These are phyloP conservation scores for Pegea sp. DNA, from an alignment of 23 tunicate species.

Conservation along the genomic window DNA sequence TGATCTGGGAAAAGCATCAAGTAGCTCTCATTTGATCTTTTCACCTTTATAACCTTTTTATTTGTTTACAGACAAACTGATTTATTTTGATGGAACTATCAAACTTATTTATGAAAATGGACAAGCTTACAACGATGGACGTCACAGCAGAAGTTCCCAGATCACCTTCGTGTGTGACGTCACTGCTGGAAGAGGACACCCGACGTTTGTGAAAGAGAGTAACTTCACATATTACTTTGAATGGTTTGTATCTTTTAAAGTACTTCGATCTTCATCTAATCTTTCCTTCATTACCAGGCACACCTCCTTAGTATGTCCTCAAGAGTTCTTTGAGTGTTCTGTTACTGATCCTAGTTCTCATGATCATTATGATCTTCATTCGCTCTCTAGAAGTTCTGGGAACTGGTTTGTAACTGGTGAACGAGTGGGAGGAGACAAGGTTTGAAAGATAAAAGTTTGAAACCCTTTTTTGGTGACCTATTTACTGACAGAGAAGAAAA, in stretches of 20 bases:
- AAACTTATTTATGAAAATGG: conserved; percentile 28
- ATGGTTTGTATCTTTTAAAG: conserved; percentile 12
- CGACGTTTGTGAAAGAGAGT: conserved; percentile 22
- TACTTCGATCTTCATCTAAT: not conserved
- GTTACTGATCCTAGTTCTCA: conserved; percentile 19
- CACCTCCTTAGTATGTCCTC: conserved; percentile 44
- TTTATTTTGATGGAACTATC: conserved; percentile 36
- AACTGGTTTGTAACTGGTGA: conserved; percentile 50
- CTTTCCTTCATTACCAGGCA: conserved; percentile 9
- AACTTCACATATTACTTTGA: conserved; percentile 33
- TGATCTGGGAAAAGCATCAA: conserved; percentile 21
- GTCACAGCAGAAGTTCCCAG: conserved; percentile 24
- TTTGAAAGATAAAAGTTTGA: not conserved
- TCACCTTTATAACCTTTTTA: not conserved
- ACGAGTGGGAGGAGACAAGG: conserved; percentile 1
- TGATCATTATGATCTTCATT: conserved; percentile 35
- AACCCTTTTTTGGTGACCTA: not conserved
- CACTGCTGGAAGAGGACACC: conserved; percentile 23
- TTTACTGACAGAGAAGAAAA: conserved; percentile 5
- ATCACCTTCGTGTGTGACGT: conserved; percentile 49
- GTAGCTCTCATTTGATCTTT: conserved; percentile 4
- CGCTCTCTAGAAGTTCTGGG: conserved; percentile 26
- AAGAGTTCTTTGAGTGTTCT: conserved; percentile 32
- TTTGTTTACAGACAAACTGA: conserved; percentile 15
- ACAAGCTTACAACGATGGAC: conserved; percentile 21